Evolutionary conservation across 2,888 invertebrate species (phyloP).

Genomic region (Busseola fusca): DNA sequence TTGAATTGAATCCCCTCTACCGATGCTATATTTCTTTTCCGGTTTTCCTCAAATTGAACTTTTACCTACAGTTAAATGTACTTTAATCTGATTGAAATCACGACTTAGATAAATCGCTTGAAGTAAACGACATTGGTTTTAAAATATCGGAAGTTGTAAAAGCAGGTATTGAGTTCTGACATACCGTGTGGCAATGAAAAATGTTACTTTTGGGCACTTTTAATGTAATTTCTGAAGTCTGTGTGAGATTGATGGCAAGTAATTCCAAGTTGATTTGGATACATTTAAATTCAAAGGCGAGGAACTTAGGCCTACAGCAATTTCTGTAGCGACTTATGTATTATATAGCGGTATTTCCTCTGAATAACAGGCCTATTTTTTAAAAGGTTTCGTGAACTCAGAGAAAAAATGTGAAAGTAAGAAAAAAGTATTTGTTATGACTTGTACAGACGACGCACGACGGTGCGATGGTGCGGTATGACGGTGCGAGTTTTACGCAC

Average conservation of each 20-base stretch:
- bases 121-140: slow-evolving; percentile 54
- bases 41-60: slow-evolving; percentile 86
- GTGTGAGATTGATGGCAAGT: slow-evolving; percentile 12
- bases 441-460: neutral
- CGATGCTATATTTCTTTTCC: slow-evolving; percentile 86
- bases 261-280: neutral
- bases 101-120: slow-evolving; percentile 82
- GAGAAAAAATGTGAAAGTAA: neutral
- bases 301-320: too few species aligned
- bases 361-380: neutral
- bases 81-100: slow-evolving; percentile 87
- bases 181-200: slow-evolving; percentile 31
- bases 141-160: slow-evolving; percentile 47
- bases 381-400: neutral
- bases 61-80: slow-evolving; percentile 87
- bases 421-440: neutral
- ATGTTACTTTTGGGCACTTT: slow-evolving; percentile 20
- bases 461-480: neutral
- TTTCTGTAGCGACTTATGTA: neutral
- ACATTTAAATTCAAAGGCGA: neutral
- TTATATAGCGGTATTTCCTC: neutral
- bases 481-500: neutral
- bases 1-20: slow-evolving; percentile 86
- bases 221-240: slow-evolving; percentile 11
- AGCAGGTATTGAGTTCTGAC: slow-evolving; percentile 44